Evolutionary conservation across 2,888 invertebrate species (phyloP), one percentile per base, ranked within the genome.

Genomic region (Drosophila antonietae): DNA sequence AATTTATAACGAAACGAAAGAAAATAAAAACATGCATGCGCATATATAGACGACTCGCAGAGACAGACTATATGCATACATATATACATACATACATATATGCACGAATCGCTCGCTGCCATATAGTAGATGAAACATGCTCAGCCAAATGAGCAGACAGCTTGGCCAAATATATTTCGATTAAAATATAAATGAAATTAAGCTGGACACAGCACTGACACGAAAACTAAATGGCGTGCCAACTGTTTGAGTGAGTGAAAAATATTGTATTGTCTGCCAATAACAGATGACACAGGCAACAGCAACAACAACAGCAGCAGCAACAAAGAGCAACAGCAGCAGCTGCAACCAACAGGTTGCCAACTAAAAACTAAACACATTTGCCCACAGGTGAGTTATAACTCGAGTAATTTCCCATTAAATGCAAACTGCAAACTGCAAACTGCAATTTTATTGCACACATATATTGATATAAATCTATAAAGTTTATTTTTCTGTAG

Each of bases 121-220:
- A 46, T 62, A 57, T 23, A 18, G n/a, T 61, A 53, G 47, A 43
- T 44, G 55, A 31, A 60, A 60, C 52, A 57, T 44, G 44, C 56
- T 57, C 43, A 44, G 18, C 39, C 51, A 68, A 73, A 64, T 53
- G 65, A 46, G 62, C 66, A 70, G 77, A 77, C 76, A 70, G 75
- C 63, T 65, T 76, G 75, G 63, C 74, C 69, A 64, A 66, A 78
- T 75, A 79, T 79, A 83, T 87, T 84, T 87, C 89, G 84, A 89
- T 84, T 87, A 89, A 83, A 83, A 83, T 81, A 72, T 76, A 86
- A 89, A 83, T 83, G 71, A 87, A 81, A 84, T 84, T 89, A 76
- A 78, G 88, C 87, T 87, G 87, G 88, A 86, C 87, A 71, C 73
- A 67, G 68, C 78, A 71, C 78, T 83, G 87, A 82, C 87, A 81